Percentiles rank a stretch among this genome's conserved stretches.
Evolutionary conservation across 1,140 invertebrate genomes (phyloP).

Genomic region (Achroia grisella): DNA sequence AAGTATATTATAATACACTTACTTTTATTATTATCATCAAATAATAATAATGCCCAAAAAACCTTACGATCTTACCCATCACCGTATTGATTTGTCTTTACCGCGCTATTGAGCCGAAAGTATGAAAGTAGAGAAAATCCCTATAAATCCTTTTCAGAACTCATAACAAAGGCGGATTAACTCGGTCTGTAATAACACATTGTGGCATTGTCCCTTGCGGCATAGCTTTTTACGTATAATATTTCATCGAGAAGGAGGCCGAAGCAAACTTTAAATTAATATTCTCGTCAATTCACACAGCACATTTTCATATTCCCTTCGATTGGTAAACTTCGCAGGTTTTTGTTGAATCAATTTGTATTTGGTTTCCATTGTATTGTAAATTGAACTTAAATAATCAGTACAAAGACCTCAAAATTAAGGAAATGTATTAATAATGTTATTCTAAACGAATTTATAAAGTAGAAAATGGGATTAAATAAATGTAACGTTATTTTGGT

Average conservation of each 20-base stretch:
- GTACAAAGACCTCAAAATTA: too few relatives aligned
- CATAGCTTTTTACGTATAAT: slow-evolving; percentile 28
- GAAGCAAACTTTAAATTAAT: slow-evolving; percentile 21
- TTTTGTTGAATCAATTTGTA: too few relatives aligned
- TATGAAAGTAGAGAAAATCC: slow-evolving; percentile 29
- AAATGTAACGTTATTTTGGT: too few relatives aligned
- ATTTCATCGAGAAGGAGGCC: slow-evolving; percentile 18
- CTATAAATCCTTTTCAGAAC: slow-evolving; percentile 38
- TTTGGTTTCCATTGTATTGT: too few relatives aligned
- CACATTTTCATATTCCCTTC: not conserved
- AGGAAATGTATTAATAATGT: too few relatives aligned
- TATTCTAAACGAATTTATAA: too few relatives aligned
- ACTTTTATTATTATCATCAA: too few relatives aligned
- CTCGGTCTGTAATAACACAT: slow-evolving; percentile 40
- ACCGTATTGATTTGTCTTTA: slow-evolving; percentile 12
- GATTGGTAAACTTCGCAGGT: too few relatives aligned
- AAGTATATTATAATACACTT: too few relatives aligned
- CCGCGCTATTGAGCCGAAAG: slow-evolving; percentile 11
- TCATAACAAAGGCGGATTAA: slow-evolving; percentile 50
- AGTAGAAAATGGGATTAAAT: too few relatives aligned
- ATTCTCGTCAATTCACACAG: slow-evolving; percentile 13
- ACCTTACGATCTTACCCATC: not conserved
- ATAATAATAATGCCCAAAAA: too few relatives aligned
- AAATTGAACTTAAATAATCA: too few relatives aligned
- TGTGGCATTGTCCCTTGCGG: slow-evolving; percentile 28